Evolutionary conservation across 2,888 invertebrate species (phyloP).

Genomic region (Philereme vetulata): DNA sequence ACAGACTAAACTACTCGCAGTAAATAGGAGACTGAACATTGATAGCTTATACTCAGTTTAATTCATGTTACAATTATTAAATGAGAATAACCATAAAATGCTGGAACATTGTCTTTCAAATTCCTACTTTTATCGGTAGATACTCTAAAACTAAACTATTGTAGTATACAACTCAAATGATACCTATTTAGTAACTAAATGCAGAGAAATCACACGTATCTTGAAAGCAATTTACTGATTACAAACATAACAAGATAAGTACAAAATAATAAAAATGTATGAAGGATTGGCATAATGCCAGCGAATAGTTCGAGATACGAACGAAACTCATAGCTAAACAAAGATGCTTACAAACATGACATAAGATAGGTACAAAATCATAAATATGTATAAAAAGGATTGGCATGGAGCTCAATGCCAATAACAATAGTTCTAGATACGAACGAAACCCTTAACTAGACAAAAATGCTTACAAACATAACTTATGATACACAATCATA

Average conservation of each 20-base stretch:
- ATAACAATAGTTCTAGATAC: too few species aligned
- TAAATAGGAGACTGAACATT: slow-evolving; percentile 2
- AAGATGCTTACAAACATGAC: too few species aligned
- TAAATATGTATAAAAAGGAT: too few species aligned
- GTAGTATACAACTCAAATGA: not conserved
- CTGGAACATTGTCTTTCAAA: slow-evolving; percentile 2
- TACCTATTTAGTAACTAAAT: slow-evolving; percentile 19
- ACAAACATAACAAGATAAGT: not conserved
- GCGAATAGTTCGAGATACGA: too few species aligned
- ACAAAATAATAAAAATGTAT: not conserved
- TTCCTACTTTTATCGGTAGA: not conserved
- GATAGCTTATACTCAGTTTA: slow-evolving; percentile 6
- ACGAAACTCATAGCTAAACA: too few species aligned
- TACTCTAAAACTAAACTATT: slow-evolving; percentile 9
- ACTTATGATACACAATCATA: too few species aligned
- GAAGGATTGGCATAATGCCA: too few species aligned
- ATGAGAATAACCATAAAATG: not conserved
- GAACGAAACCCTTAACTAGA: too few species aligned
- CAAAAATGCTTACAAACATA: too few species aligned
- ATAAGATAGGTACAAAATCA: too few species aligned
- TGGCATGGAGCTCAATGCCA: too few species aligned
- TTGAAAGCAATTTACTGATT: slow-evolving; percentile 1
- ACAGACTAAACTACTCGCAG: slow-evolving; percentile 15
- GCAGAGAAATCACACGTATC: slow-evolving; percentile 20
- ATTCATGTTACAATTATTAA: not conserved